Conservation (phyloP, 2,797 vertebrate species). For the Atherinosoma microstoma region DNA sequence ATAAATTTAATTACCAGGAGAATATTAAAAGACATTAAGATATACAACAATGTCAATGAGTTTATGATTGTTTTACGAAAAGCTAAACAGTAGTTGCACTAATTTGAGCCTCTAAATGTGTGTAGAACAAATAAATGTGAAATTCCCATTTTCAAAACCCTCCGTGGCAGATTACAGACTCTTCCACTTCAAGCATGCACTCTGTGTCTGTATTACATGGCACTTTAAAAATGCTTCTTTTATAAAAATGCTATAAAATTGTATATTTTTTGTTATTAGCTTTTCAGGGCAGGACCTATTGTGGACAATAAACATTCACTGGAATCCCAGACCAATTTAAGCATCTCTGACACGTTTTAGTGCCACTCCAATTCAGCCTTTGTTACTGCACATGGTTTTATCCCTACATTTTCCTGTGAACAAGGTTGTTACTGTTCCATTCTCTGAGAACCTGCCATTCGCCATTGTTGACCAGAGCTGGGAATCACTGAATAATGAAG, state of each 20-base stretch:
- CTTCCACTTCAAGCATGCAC: not conserved
- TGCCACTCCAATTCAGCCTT: not conserved
- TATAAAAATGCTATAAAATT: not conserved
- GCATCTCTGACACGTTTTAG: not conserved
- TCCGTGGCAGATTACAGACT: not conserved
- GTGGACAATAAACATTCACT: not conserved
- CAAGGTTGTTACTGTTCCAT: not conserved
- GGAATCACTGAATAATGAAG: not conserved
- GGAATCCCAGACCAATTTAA: not conserved
- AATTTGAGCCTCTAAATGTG: not conserved
- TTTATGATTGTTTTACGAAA: slow-evolving; percentile 3
- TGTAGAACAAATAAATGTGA: not conserved
- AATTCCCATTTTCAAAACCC: not conserved
- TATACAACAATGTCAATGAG: not conserved
- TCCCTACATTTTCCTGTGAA: not conserved
- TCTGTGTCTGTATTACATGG: not conserved
- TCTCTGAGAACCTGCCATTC: not conserved
- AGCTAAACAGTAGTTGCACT: not conserved
- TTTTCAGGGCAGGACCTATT: too few relatives aligned
- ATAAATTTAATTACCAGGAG: not conserved
- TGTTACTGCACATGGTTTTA: not conserved
- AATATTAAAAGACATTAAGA: slow-evolving; percentile 1
- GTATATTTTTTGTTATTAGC: not conserved
- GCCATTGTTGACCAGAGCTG: not conserved
- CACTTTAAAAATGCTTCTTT: not conserved